phyloP scores from a whole-genome alignment of 53 echinoderm and acorn worm species.

The Paelopatides confundens region DNA sequence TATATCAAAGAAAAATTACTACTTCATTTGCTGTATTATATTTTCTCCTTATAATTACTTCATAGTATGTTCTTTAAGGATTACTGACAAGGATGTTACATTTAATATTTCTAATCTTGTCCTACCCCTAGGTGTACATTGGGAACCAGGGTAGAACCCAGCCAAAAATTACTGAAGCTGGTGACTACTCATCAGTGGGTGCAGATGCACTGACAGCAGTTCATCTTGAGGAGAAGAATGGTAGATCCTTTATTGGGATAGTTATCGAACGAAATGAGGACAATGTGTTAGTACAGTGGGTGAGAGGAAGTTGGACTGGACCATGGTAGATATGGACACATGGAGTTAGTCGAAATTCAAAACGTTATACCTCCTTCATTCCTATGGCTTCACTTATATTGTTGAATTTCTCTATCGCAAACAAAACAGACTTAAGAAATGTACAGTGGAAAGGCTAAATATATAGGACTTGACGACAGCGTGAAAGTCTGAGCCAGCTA shows the following conservation, averaged over 20 bases:
- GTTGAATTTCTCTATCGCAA: not conserved
- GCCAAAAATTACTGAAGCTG: not conserved
- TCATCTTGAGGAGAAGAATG: not conserved
- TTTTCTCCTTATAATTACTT: no score
- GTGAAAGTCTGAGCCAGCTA: no score
- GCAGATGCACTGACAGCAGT: not conserved
- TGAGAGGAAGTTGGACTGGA: constrained; percentile 1
- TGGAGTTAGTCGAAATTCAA: not conserved
- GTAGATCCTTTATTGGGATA: constrained; percentile 3
- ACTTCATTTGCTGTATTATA: no score
- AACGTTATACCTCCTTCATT: not conserved
- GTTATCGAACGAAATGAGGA: not conserved
- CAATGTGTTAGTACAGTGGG: not conserved
- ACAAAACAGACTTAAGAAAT: no score
- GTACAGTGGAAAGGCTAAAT: not conserved
- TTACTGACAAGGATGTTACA: no score
- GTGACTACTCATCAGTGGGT: not conserved
- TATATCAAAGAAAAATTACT: no score
- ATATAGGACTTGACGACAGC: no score
- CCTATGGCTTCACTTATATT: not conserved
- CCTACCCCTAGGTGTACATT: not conserved
- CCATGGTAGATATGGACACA: not conserved
- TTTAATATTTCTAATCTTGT: no score
- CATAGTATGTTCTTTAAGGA: no score
- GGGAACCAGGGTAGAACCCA: not conserved